These are phyloP conservation scores for Sebastes miniatus DNA, from an alignment of 2,797 vertebrate species.

Conservation along the genomic window DNA sequence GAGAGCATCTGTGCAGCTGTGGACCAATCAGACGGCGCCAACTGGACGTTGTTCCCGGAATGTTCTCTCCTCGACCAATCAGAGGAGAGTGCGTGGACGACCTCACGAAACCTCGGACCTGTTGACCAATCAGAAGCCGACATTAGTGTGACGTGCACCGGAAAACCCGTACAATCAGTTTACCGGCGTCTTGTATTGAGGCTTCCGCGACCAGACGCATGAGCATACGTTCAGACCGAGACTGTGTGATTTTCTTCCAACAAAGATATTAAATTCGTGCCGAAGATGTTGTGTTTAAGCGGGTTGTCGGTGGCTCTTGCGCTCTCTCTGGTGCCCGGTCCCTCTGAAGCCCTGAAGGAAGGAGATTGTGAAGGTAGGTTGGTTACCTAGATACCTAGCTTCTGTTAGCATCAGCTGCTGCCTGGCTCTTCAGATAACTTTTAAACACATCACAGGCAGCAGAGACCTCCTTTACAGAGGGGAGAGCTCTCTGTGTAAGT, in stretches of 20 bases:
- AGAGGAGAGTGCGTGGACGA: conserved; percentile 56
- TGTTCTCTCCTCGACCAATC: conserved; percentile 60
- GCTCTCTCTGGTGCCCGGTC: conserved; percentile 80
- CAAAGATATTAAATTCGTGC: neutral
- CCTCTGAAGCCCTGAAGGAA: conserved; percentile 79
- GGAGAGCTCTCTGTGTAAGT: accelerated
- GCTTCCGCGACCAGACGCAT: neutral
- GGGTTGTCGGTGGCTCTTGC: conserved; percentile 87
- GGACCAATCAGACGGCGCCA: conserved; percentile 82
- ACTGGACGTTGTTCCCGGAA: conserved; percentile 81
- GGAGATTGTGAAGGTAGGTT: conserved; percentile 92
- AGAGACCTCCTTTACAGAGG: accelerated
- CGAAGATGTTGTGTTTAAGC: conserved; percentile 73
- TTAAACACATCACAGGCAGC: accelerated
- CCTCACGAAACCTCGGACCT: neutral
- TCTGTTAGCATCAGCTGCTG: neutral
- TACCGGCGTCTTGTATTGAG: conserved; percentile 65
- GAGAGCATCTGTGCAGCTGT: neutral
- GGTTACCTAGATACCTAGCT: conserved; percentile 9
- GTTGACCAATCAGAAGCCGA: conserved; percentile 63
- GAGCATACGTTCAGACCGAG: neutral
- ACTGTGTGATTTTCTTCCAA: neutral
- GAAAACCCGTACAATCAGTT: conserved; percentile 44
- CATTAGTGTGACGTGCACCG: conserved; percentile 30
- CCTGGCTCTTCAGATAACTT: neutral